Percentiles rank a stretch among this genome's conserved stretches.
These are phyloP conservation scores for Teleogryllus oceanicus DNA, from an alignment of 2,888 invertebrate species.

Conservation along the genomic window DNA sequence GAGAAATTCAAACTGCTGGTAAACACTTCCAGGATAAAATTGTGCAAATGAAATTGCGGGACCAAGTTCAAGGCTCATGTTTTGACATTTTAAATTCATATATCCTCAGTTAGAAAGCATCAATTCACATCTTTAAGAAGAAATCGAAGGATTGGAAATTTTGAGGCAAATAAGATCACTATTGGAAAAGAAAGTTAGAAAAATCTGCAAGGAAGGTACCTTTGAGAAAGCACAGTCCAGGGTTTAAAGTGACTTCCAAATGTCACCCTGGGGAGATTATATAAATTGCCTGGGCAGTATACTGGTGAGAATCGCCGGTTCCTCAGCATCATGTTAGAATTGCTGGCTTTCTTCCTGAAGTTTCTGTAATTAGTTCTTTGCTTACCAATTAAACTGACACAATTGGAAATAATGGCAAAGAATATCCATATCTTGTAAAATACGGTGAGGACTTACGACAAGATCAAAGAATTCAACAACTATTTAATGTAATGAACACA, in stretches of 20 bases:
- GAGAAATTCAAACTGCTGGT: neutral
- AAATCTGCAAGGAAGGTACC: neutral
- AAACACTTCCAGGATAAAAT: neutral
- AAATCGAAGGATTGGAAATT: neutral
- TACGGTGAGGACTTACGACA: conserved; percentile 72
- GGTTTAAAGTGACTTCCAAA: conserved; percentile 57
- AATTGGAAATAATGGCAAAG: conserved; percentile 65
- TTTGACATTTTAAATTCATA: neutral
- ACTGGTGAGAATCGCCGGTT: conserved; percentile 53
- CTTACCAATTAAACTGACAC: conserved; percentile 63
- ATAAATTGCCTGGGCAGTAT: conserved; percentile 70
- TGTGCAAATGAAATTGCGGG: neutral
- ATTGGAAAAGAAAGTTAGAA: neutral
- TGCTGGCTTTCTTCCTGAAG: conserved; percentile 51
- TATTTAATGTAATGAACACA: conserved; percentile 65
- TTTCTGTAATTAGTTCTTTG: conserved; percentile 53
- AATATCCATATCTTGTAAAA: conserved; percentile 65
- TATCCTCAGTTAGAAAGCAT: neutral
- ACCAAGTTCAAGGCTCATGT: neutral
- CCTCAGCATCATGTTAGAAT: conserved; percentile 62
- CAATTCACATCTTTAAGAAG: neutral
- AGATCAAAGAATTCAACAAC: conserved; percentile 70
- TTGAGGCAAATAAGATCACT: neutral
- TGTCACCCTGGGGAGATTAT: conserved; percentile 47
- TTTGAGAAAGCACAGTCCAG: conserved; percentile 58